A percentile compares a stretch with the other conserved stretches of the same genome.
Conservation (phyloP, 1,140 invertebrate species). For the Philopotamus ludificatus region DNA sequence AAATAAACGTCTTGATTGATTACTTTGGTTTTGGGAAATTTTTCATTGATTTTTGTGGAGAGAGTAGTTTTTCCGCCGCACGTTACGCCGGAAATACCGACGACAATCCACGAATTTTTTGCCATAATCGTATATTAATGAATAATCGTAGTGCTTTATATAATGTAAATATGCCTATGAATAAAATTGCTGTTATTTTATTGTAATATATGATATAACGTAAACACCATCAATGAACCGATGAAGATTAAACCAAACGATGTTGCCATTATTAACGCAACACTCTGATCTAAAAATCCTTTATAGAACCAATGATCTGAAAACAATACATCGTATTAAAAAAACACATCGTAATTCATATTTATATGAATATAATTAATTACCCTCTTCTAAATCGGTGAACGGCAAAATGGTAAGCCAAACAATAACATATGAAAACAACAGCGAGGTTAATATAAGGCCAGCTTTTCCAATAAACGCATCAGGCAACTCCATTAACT, state of each 20-base stretch:
- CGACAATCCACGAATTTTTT: slow-evolving; percentile 62
- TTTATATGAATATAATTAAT: slow-evolving; percentile 29
- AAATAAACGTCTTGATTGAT: slow-evolving; percentile 81
- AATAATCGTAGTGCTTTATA: background rate
- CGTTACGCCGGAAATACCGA: slow-evolving; percentile 76
- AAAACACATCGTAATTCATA: background rate
- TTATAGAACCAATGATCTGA: slow-evolving; percentile 58
- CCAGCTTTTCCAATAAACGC: slow-evolving; percentile 58
- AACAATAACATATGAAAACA: slow-evolving; percentile 64
- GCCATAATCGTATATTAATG: slow-evolving; percentile 1
- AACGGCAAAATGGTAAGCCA: slow-evolving; percentile 71
- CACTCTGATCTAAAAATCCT: slow-evolving; percentile 61
- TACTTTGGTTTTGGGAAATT: slow-evolving; percentile 57
- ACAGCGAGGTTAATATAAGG: slow-evolving; percentile 55
- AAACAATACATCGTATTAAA: slow-evolving; percentile 41
- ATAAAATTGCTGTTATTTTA: background rate
- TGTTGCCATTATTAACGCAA: slow-evolving; percentile 62
- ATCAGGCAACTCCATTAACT: slow-evolving; percentile 42
- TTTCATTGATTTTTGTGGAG: slow-evolving; percentile 57
- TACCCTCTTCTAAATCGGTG: slow-evolving; percentile 57
- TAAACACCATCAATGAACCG: slow-evolving; percentile 64
- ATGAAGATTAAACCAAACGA: slow-evolving; percentile 63
- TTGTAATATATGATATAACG: slow-evolving; percentile 60
- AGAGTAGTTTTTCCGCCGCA: slow-evolving; percentile 80
- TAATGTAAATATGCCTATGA: background rate